phyloP scores from a whole-genome alignment of 2,113 vertebrate genomes.

The Pampusana beccarii region DNA sequence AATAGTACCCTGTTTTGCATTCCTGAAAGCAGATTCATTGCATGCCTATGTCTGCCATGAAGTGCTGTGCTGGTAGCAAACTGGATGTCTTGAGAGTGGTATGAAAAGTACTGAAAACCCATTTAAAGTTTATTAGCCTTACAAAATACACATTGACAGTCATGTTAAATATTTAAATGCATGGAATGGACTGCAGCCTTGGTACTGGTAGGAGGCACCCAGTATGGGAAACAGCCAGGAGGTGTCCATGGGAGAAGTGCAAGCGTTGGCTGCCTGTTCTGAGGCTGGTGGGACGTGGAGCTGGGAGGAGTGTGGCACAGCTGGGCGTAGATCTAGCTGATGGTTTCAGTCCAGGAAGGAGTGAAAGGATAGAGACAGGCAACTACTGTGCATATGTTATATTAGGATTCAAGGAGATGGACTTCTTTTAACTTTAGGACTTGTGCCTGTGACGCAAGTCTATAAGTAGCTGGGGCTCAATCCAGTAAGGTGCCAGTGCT shows the following conservation, averaged over 20 bases:
- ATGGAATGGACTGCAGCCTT: background rate
- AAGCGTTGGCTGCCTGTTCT: background rate
- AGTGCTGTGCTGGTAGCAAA: background rate
- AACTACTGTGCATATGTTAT: background rate
- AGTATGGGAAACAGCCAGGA: background rate
- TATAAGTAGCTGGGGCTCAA: background rate
- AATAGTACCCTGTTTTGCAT: background rate
- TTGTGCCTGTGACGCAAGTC: background rate
- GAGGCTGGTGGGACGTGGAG: background rate
- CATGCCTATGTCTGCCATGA: background rate
- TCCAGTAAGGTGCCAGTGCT: background rate
- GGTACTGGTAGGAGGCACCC: background rate
- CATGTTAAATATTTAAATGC: background rate
- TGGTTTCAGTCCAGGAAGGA: background rate
- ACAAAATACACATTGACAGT: background rate
- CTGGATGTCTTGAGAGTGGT: accelerated
- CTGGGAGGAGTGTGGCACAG: background rate
- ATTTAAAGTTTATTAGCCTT: background rate
- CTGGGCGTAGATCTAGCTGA: background rate
- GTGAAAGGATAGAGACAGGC: background rate
- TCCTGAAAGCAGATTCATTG: background rate
- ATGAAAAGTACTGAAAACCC: background rate
- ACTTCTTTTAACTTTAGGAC: background rate
- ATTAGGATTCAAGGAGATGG: background rate
- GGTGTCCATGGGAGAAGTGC: background rate